Conservation (phyloP, 2,888 invertebrate genomes). For the Heliconius ethilla region DNA sequence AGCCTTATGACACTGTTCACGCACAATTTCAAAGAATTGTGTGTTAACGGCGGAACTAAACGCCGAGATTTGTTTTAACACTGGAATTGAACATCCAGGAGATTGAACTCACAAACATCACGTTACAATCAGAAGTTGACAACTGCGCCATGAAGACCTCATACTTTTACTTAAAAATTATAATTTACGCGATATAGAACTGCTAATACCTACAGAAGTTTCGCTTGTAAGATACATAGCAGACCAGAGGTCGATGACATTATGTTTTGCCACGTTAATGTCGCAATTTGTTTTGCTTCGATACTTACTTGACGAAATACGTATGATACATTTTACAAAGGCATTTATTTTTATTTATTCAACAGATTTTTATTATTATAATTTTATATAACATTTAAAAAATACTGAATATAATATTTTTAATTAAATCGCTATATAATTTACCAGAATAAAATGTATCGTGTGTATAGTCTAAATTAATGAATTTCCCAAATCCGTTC, state of each 20-base stretch:
- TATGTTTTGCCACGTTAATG: slow-evolving; percentile 19
- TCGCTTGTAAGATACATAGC: background rate
- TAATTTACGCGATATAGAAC: background rate
- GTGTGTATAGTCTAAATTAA: background rate
- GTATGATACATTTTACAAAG: background rate
- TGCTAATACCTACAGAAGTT: background rate
- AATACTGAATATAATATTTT: background rate
- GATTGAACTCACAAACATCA: background rate
- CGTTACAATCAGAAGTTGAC: background rate
- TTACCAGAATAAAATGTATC: background rate
- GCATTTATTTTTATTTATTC: background rate
- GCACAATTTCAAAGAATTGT: background rate
- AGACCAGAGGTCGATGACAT: slow-evolving; percentile 7
- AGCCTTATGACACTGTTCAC: background rate
- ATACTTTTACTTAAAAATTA: background rate
- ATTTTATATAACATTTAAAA: background rate
- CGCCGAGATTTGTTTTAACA: background rate
- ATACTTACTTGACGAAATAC: slow-evolving; percentile 10
- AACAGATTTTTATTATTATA: background rate
- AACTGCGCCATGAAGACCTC: background rate
- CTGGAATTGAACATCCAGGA: background rate
- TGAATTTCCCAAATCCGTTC: background rate
- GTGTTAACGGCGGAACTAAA: background rate
- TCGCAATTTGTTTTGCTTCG: slow-evolving; percentile 16
- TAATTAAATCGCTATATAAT: background rate